Evolutionary conservation across 2,888 invertebrate genomes (phyloP).

Genomic region (Heliconius aoede): DNA sequence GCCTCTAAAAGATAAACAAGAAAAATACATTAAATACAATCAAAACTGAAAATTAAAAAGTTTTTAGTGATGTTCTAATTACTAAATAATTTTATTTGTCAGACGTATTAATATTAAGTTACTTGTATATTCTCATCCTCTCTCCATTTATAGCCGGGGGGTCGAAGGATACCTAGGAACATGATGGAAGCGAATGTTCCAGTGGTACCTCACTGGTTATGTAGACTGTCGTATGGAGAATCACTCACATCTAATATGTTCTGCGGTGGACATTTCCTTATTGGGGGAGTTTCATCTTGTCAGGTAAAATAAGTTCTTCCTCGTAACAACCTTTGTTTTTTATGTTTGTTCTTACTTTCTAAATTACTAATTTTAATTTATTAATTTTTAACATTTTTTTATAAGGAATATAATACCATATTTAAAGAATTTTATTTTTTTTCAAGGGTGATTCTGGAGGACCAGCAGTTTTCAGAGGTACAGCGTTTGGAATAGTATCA

Average conservation of each 20-base stretch:
- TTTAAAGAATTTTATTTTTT: not conserved
- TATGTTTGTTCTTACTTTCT: not conserved
- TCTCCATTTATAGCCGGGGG: slow-evolving; percentile 60
- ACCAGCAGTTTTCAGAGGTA: slow-evolving; percentile 76
- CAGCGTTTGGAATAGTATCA: slow-evolving; percentile 76
- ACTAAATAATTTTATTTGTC: not conserved
- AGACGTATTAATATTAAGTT: not conserved
- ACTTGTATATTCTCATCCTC: too few species aligned
- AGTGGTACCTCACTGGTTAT: slow-evolving; percentile 76
- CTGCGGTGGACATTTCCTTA: slow-evolving; percentile 83
- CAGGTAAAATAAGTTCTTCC: slow-evolving; percentile 65
- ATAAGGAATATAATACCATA: not conserved
- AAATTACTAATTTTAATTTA: too few species aligned
- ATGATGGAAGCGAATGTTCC: slow-evolving; percentile 81
- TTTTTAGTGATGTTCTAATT: too few species aligned
- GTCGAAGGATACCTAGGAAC: slow-evolving; percentile 70
- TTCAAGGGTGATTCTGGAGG: slow-evolving; percentile 79
- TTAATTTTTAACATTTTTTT: too few species aligned
- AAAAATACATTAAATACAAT: not conserved
- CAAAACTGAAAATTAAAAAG: too few species aligned
- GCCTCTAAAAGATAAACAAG: not conserved
- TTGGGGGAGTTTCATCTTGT: slow-evolving; percentile 83
- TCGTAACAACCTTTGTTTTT: not conserved
- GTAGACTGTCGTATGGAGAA: slow-evolving; percentile 74
- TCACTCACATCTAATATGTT: slow-evolving; percentile 83